Evolutionary conservation across 2,888 invertebrate species (phyloP), one percentile per base, ranked within the genome.

Genomic region (Ichneumoninae sp.): DNA sequence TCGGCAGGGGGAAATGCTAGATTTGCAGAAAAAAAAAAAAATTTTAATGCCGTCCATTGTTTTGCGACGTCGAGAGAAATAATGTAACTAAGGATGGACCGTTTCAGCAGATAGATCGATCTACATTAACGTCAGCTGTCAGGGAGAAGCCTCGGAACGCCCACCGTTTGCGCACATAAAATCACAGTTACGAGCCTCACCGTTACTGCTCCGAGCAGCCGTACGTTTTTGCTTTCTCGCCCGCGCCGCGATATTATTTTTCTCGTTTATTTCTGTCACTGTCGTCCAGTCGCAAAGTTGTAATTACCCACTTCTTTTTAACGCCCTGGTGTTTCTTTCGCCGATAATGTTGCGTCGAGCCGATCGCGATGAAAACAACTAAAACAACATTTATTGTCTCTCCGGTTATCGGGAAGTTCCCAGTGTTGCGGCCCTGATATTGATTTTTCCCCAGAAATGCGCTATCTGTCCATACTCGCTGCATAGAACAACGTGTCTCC

Each of bases 401-500:
- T 19, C 40, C 57, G 8, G 16, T 60, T 36, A 16, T 16, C 16
- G 44, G 44, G 16, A 4, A 16, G 44, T 44, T 44, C 44, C 13
- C 3, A 44, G 10, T 5, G 44, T 13, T 3, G 13, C 3, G 13
- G 44, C 13, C 3, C 13, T 1, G 10, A 13, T 10, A 8, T 22
- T 7, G 57, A 57, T 57, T 22, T 57, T 57, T 57, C 10, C 10
- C 10, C 26, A 26, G 26, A 22, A 10, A 26, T 26, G 26, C 13
- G 22, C 22, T 22, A 54, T 8, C 54, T 54, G 8, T 0, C 19
- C 54, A 19, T 54, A 54, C 33, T 26, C 47, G 13, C 33, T 19
- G 30, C 47, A 54, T n/a, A 50, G 75, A 79, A 65, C 69, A 70
- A 68, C 75, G 40, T 54, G 44, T 75, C 70, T 54, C 62, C 70